These are phyloP conservation scores for Trichoplusia ni DNA, from an alignment of 1,140 invertebrate genomes.

Conservation along the genomic window DNA sequence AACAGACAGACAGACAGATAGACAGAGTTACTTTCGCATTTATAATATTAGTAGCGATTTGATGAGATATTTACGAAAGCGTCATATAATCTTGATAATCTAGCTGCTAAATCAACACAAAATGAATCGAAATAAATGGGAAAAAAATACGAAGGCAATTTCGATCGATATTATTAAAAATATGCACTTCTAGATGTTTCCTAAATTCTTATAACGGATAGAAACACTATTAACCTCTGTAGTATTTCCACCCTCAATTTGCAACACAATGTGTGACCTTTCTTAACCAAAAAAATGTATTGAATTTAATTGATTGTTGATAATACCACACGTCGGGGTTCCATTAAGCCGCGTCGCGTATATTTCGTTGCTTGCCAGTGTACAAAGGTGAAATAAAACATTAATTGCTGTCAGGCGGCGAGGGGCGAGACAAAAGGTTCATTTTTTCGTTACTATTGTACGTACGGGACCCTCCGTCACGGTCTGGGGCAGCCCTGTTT, in stretches of 20 bases:
- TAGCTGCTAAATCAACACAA: too few species aligned
- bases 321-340: constrained; percentile 12
- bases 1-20: too few species aligned
- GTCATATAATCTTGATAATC: too few species aligned
- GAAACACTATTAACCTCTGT: too few species aligned
- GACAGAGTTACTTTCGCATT: too few species aligned
- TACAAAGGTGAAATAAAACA: constrained; percentile 64
- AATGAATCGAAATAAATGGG: too few species aligned
- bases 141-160: too few species aligned
- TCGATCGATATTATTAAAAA: too few species aligned
- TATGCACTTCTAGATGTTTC: neutral
- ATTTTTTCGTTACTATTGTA: constrained; percentile 66
- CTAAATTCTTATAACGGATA: neutral
- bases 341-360: constrained; percentile 20
- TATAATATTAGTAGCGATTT: too few species aligned
- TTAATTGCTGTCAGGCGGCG: constrained; percentile 68
- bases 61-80: too few species aligned
- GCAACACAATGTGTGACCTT: constrained; percentile 4
- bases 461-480: constrained; percentile 56
- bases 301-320: constrained; percentile 28
- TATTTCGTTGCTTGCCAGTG: constrained; percentile 32
- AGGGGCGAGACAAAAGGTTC: constrained; percentile 54
- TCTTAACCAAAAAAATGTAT: constrained; percentile 13
- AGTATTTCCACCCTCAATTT: neutral
- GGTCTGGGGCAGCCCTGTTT: constrained; percentile 36